These are phyloP conservation scores for Cnemophilus loriae DNA, from an alignment of 2,113 vertebrate species.

Conservation along the genomic window DNA sequence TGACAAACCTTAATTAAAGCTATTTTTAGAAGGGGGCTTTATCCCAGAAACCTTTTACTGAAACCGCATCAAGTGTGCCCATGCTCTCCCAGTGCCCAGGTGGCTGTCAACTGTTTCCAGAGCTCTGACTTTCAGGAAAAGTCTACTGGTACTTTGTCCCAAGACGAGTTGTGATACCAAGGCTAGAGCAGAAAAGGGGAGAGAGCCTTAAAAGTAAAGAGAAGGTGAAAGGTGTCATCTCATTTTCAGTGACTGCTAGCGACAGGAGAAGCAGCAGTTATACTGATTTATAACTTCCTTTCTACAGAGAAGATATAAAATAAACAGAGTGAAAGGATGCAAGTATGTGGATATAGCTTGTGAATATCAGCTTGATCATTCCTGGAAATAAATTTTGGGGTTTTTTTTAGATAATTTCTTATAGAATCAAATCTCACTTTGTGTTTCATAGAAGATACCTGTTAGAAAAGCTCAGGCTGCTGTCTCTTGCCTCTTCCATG, in stretches of 20 bases:
- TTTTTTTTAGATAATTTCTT: neutral
- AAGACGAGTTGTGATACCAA: neutral
- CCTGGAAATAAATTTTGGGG: neutral
- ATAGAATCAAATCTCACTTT: neutral
- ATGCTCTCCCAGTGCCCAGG: accelerated
- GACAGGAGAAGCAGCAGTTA: neutral
- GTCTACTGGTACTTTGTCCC: neutral
- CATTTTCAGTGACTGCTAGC: neutral
- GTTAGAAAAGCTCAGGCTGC: neutral
- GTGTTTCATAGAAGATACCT: neutral
- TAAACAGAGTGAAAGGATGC: neutral
- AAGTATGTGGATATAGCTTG: neutral
- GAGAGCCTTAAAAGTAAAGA: neutral
- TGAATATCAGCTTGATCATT: neutral
- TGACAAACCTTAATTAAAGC: neutral
- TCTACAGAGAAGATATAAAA: neutral
- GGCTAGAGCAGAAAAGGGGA: neutral
- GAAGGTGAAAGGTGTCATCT: neutral
- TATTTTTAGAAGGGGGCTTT: neutral
- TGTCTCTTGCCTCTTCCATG: neutral
- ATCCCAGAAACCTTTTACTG: neutral
- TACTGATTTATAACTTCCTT: neutral
- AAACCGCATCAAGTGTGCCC: accelerated
- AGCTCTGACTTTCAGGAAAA: neutral
- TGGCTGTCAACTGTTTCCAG: accelerated